Evolutionary conservation across 2,797 vertebrate species (phyloP).

Genomic region (Chloroceryle amazona): DNA sequence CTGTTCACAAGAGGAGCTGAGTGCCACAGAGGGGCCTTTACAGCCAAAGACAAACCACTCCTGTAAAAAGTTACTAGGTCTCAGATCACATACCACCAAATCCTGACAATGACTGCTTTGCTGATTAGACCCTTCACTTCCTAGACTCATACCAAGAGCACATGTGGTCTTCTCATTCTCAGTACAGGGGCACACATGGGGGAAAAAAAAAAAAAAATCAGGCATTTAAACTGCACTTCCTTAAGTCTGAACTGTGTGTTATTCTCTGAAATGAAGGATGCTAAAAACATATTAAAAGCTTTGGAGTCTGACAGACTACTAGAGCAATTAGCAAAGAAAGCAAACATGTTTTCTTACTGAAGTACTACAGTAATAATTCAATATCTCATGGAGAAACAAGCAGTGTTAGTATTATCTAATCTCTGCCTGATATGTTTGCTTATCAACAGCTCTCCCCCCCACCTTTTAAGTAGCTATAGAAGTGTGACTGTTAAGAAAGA

Average conservation of each 20-base stretch:
- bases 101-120: not conserved
- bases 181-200: not conserved
- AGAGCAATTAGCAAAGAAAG: not conserved
- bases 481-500: not conserved
- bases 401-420: not conserved
- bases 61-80: not conserved
- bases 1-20: not conserved
- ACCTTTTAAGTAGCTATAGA: not conserved
- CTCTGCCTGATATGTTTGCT: not conserved
- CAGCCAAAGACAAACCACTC: not conserved
- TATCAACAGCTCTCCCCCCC: not conserved
- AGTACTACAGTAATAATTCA: not conserved
- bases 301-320: not conserved
- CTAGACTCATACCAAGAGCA: not conserved
- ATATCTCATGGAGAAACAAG: not conserved
- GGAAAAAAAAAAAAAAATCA: not conserved
- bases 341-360: not conserved
- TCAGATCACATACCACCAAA: not conserved
- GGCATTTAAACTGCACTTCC: not conserved
- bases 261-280: not conserved
- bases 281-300: not conserved
- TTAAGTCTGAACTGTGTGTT: not conserved
- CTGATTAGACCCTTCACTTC: not conserved
- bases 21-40: not conserved
- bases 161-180: not conserved